Conservation (phyloP, 2,888 invertebrate genomes). For the Rhamphomyia laevipes region DNA sequence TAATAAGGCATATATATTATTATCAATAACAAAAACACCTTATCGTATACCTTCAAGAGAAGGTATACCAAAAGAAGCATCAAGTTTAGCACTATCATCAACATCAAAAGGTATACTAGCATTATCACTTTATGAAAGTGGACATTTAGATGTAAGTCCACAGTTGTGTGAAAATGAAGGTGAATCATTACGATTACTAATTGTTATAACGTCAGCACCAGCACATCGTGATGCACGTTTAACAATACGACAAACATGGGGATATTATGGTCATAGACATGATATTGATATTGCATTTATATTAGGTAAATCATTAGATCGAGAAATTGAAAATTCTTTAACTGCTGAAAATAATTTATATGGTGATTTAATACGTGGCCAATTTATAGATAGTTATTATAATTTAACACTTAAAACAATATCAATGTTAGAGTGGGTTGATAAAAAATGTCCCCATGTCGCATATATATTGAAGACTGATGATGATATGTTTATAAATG, state of each 20-base stretch:
- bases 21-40: constrained; percentile 3
- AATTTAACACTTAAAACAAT: constrained; percentile 75
- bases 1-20: constrained; percentile 3
- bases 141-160: constrained; percentile 52
- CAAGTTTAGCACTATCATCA: constrained; percentile 11
- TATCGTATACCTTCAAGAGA: constrained; percentile 5
- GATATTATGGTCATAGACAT: constrained; percentile 53
- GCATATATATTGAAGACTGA: constrained; percentile 72
- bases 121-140: constrained; percentile 54
- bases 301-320: constrained; percentile 47
- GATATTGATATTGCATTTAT: constrained; percentile 42
- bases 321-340: constrained; percentile 39
- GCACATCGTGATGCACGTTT: constrained; percentile 55
- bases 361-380: constrained; percentile 63
- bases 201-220: constrained; percentile 65
- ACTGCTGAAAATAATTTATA: constrained; percentile 57
- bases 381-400: constrained; percentile 65
- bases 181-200: constrained; percentile 46
- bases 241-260: constrained; percentile 74
- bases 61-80: constrained; percentile 12
- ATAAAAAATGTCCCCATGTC: constrained; percentile 58
- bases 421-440: constrained; percentile 71
- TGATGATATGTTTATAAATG: constrained; percentile 83
- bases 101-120: constrained; percentile 42
- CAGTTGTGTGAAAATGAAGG: constrained; percentile 58